These are phyloP conservation scores for Okapia johnstoni DNA, from an alignment of 2,113 vertebrate genomes.

Conservation along the genomic window DNA sequence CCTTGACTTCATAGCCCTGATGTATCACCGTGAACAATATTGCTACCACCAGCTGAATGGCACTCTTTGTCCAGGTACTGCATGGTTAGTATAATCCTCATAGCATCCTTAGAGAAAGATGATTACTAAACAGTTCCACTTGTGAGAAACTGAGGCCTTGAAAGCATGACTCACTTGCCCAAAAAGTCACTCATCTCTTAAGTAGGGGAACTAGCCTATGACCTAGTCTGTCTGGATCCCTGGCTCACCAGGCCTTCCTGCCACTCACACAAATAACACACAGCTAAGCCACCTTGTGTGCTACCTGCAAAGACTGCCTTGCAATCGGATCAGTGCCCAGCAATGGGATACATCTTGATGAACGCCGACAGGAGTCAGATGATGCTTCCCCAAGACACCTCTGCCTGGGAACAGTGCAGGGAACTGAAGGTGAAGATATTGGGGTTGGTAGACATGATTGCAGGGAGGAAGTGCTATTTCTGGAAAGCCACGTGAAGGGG, in stretches of 20 bases:
- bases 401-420: not conserved
- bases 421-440: rapidly evolving
- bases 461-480: not conserved
- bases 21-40: rapidly evolving
- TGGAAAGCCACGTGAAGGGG: not conserved
- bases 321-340: not conserved
- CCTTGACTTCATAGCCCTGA: not conserved
- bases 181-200: not conserved
- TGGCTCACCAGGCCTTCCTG: not conserved
- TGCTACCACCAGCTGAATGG: rapidly evolving
- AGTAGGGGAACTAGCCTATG: not conserved
- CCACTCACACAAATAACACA: not conserved
- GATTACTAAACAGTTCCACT: not conserved
- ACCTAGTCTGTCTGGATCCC: not conserved
- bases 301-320: not conserved
- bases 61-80: not conserved
- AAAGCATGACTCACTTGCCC: not conserved
- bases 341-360: not conserved
- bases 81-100: rapidly evolving
- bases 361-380: not conserved
- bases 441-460: not conserved
- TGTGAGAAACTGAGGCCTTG: not conserved
- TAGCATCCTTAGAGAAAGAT: no score
- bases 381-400: no score
- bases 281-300: no score